phyloP scores from a whole-genome alignment of 2,888 invertebrate genomes.

The Caenorhabditis sp. region DNA sequence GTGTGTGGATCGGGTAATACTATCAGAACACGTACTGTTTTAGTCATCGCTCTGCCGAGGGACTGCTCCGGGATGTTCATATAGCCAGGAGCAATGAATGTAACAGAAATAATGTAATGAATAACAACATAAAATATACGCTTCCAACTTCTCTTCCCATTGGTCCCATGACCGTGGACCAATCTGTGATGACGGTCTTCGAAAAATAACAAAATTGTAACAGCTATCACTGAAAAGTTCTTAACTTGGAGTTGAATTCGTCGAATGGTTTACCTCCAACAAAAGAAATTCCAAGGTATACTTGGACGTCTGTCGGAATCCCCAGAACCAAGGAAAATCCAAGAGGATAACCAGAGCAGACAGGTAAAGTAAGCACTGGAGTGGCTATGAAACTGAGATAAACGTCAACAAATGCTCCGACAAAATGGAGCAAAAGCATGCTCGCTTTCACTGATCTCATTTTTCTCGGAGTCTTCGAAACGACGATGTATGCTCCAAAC shows the following conservation, averaged over 20 bases:
- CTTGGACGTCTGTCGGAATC: slow-evolving; percentile 38
- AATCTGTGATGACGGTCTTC: slow-evolving; percentile 47
- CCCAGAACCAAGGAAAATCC: slow-evolving; percentile 31
- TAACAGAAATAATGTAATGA: slow-evolving; percentile 38
- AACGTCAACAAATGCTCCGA: slow-evolving; percentile 48
- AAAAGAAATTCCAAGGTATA: slow-evolving; percentile 49
- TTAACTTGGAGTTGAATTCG: neutral
- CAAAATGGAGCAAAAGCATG: slow-evolving; percentile 42
- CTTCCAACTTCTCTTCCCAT: slow-evolving; percentile 39
- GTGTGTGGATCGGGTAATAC: neutral
- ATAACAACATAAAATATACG: neutral
- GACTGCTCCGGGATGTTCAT: slow-evolving; percentile 45
- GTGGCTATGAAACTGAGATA: slow-evolving; percentile 49
- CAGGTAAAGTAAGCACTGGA: slow-evolving; percentile 45
- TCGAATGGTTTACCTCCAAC: slow-evolving; percentile 31
- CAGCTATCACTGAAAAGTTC: slow-evolving; percentile 34
- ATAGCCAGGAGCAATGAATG: slow-evolving; percentile 49
- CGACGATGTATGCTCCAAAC: slow-evolving; percentile 44
- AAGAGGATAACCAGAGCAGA: slow-evolving; percentile 49
- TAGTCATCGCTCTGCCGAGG: neutral
- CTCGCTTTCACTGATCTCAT: slow-evolving; percentile 39
- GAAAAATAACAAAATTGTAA: slow-evolving; percentile 37
- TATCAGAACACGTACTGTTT: slow-evolving; percentile 6
- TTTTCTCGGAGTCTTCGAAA: slow-evolving; percentile 41
- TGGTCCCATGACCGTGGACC: slow-evolving; percentile 20